Conservation (phyloP, 2,797 vertebrate genomes). For the Lepidocolaptes lacrymiger region DNA sequence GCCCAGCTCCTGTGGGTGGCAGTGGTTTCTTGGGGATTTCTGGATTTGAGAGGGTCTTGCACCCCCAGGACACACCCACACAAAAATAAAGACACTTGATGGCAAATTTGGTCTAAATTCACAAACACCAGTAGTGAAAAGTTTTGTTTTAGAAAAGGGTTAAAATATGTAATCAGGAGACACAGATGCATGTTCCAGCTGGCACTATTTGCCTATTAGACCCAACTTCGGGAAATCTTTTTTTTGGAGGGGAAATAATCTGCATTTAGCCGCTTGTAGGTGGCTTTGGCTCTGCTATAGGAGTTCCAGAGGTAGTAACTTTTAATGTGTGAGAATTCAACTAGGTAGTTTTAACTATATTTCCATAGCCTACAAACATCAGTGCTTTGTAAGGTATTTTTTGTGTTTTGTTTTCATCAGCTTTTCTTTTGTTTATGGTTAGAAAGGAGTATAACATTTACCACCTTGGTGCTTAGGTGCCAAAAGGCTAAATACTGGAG, state of each 20-base stretch:
- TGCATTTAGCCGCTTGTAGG: background rate
- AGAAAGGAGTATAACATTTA: background rate
- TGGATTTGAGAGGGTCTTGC: background rate
- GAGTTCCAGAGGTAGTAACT: background rate
- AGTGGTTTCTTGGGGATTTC: background rate
- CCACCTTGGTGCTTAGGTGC: background rate
- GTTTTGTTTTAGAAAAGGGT: background rate
- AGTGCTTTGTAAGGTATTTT: background rate
- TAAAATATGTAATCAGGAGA: background rate
- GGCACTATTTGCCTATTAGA: background rate
- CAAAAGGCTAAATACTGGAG: background rate
- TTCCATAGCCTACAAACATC: background rate
- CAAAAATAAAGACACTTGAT: background rate
- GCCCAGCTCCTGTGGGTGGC: background rate
- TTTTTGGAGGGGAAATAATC: background rate
- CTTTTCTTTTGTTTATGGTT: background rate
- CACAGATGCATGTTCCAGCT: background rate
- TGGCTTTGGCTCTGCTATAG: background rate
- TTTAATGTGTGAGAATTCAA: background rate
- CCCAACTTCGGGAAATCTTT: background rate
- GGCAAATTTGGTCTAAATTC: background rate
- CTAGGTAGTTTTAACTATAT: background rate
- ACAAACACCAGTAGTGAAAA: background rate
- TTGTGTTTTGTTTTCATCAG: background rate
- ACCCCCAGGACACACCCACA: accelerated